Percentiles rank a stretch among this genome's conserved stretches.
phyloP scores from a whole-genome alignment of 2,113 vertebrate species.

The Rhizomys pruinosus region DNA sequence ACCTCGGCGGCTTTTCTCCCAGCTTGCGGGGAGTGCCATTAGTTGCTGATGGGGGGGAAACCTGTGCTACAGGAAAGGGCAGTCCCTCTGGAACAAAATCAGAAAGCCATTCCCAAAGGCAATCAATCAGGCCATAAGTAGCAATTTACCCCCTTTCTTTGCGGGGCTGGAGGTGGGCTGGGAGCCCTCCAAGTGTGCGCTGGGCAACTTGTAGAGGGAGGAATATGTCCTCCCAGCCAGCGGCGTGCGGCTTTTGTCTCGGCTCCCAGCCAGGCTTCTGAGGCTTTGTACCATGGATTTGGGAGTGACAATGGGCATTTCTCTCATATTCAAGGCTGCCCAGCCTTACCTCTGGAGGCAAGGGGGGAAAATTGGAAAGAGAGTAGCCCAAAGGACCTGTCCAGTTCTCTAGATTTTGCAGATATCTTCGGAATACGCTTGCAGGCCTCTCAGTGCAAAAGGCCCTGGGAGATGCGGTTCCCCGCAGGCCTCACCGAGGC shows the following conservation, averaged over 20 bases:
- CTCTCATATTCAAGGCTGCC: constrained; percentile 82
- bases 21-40: background rate
- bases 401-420: constrained; percentile 11
- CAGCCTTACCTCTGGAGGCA: constrained; percentile 42
- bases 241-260: constrained; percentile 69
- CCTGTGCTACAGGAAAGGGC: constrained; percentile 53
- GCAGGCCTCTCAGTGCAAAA: background rate
- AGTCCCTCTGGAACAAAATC: constrained; percentile 66
- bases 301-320: constrained; percentile 80
- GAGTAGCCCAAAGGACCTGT: background rate
- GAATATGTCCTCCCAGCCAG: background rate
- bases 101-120: constrained; percentile 71
- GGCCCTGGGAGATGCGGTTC: background rate
- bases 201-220: constrained; percentile 61
- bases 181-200: constrained; percentile 47
- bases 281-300: constrained; percentile 82
- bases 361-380: background rate
- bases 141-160: constrained; percentile 76
- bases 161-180: constrained; percentile 53
- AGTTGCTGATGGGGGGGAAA: constrained; percentile 51
- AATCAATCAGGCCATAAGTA: constrained; percentile 84
- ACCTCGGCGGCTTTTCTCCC: background rate
- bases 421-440: background rate
- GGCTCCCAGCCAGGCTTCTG: constrained; percentile 48
- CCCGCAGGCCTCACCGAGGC: background rate